Base-by-base conservation (phyloP, 2,113 vertebrate genomes). In the Paracanthobrama guichenoti region DNA sequence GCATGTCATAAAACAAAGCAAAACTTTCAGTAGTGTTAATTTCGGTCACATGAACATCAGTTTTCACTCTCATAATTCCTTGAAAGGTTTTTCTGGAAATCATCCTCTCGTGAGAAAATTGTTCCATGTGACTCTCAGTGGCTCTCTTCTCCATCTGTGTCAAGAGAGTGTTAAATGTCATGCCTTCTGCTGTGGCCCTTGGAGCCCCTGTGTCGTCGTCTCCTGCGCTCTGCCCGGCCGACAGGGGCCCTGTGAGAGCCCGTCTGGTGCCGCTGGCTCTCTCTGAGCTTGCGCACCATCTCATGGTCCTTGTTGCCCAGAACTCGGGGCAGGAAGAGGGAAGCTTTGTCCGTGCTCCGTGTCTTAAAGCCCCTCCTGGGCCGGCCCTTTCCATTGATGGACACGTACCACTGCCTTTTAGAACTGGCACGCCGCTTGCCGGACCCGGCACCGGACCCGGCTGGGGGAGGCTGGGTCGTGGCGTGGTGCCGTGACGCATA, bases 321-420 rank as follows among this genome's bases (percentile, higher is more conserved):
- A 75, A 99, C 96, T 4, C 98, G 93, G 28, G 98, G 98, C 91
- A 99, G 92, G 87, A 99, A 99, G n/a, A 99, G 96, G 0, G 97
- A 98, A 0, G 97, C 98, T 90, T 97, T 98, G 94, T 99, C 97
- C 1, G 97, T 98, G 91, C 96, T 95, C 3, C 96, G 94, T 0
- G 97, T 98, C 88, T 96, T 97, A 87, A 97, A 99, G 79, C 97
- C 97, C 66, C 97, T 91, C 80, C 98, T 93, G 8, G 98, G 97
- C 95, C 97, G 95, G 11, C 98, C 97, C 87, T 99, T 99, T 46
- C 98, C 97, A 0, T 98, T 99, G 86, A 99, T 94, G 0, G 97
- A 98, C 91, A 99, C 93, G 12, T 97, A 99, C 98, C 98, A 99
- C 88, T 96, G 96, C 90, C 95, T 96, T 87, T 97, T 96, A 0